Evolutionary conservation across 2,113 vertebrate species (phyloP).

Genomic region (Mastomys coucha): DNA sequence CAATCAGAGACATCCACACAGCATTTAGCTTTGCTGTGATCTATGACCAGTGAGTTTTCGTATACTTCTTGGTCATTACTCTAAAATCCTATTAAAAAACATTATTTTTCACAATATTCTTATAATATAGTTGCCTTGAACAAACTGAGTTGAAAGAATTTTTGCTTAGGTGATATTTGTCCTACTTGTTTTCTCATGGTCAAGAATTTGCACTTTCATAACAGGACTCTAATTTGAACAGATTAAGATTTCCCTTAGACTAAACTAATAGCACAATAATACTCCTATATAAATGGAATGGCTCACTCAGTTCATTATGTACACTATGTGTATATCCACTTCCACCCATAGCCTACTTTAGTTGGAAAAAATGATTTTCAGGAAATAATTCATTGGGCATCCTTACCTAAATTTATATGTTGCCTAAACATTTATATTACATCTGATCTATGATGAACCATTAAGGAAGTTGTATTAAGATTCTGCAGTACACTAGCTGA

Average conservation of each 20-base stretch:
- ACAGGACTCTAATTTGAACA: not conserved
- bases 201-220: slow-evolving; percentile 42
- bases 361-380: not conserved
- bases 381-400: slow-evolving; percentile 59
- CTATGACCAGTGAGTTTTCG: not conserved
- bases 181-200: not conserved
- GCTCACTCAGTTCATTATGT: slow-evolving; percentile 14
- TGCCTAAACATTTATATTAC: slow-evolving; percentile 48
- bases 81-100: slow-evolving; percentile 38
- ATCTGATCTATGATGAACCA: not conserved
- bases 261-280: slow-evolving; percentile 19
- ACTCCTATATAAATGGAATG: slow-evolving; percentile 23
- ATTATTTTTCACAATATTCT: not conserved
- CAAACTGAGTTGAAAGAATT: not conserved
- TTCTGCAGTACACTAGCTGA: not conserved
- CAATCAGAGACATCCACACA: not conserved
- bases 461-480: slow-evolving; percentile 55
- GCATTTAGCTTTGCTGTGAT: not conserved
- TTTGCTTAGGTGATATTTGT: slow-evolving; percentile 4
- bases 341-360: not conserved
- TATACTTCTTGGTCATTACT: not conserved
- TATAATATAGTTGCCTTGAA: not conserved
- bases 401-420: slow-evolving; percentile 58
- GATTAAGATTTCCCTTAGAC: not conserved
- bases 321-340: not conserved